Conservation (phyloP, 1,140 invertebrate genomes). For the Scaptomyza montana region DNA sequence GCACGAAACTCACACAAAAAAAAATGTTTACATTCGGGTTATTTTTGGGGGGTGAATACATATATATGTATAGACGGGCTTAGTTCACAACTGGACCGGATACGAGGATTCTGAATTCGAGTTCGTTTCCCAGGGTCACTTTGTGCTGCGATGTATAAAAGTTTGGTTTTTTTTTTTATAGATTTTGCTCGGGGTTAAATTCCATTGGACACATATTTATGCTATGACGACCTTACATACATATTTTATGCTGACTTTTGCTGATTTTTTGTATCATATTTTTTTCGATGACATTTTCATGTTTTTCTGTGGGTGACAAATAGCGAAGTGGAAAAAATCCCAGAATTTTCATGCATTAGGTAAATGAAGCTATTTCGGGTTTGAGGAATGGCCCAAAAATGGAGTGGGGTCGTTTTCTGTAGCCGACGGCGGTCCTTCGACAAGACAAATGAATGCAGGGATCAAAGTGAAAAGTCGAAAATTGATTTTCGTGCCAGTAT, state of each 20-base stretch:
- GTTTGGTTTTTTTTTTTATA: conserved; percentile 50
- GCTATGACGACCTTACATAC: conserved; percentile 43
- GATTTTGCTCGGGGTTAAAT: conserved; percentile 47
- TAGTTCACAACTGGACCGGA: conserved; percentile 1
- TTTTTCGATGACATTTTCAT: conserved; percentile 35
- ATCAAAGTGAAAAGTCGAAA: conserved; percentile 36
- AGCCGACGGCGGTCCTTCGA: conserved; percentile 26
- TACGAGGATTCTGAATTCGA: not conserved
- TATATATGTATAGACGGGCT: conserved; percentile 4
- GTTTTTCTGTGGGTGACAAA: conserved; percentile 50
- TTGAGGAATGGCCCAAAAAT: not conserved
- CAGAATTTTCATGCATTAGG: conserved; percentile 37
- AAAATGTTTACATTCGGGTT: not conserved
- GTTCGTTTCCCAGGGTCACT: conserved; percentile 44
- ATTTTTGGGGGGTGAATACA: conserved; percentile 11
- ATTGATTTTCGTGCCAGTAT: conserved; percentile 40
- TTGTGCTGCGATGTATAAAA: conserved; percentile 72
- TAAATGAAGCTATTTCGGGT: conserved; percentile 54
- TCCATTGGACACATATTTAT: conserved; percentile 48
- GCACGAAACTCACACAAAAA: conserved; percentile 18
- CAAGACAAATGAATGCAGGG: conserved; percentile 54
- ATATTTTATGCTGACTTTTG: conserved; percentile 66
- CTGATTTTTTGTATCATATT: conserved; percentile 40
- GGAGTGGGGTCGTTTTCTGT: conserved; percentile 21
- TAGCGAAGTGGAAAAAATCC: conserved; percentile 37